Evolutionary conservation across 2,113 vertebrate species (phyloP), one percentile per base, ranked within the genome.

Genomic region (Phyllostomus discolor): DNA sequence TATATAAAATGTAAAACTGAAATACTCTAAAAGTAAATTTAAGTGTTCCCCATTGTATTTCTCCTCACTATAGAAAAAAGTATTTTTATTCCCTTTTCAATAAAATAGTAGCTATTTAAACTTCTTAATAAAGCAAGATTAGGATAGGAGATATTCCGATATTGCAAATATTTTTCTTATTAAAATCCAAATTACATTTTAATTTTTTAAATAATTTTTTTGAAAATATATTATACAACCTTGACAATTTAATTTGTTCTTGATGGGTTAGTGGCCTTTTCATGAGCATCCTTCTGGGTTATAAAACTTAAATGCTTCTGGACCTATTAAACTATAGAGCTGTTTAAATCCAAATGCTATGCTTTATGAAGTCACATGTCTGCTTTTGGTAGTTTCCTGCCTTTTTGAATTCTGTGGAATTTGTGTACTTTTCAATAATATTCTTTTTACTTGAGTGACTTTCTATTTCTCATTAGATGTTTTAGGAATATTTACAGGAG

Each of bases 121-220:
- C 1, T 89, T 1, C 24, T 35, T 35, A 79, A 33, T 57, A 92
- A 95, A 67, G 3, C 46, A 85, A 19, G 24, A 8, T 72, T 20
- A 1, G 43, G 11, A 10, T 82, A 64, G 20, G 59, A 83, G 16
- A 84, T 76, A 94, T 76, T 86, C 5, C 8, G 7, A 83, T 28
- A 59, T 85, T 73, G 5, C 17, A 81, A 82, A 81, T 78, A 79
- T 66, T 91, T 97, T 94, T 66, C 64, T 76, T 46, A 92, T 62
- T 94, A 94, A 69, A 12, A 96, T 79, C 10, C 41, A 95, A 93
- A 72, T 92, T 54, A 72, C 70, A 76, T 80, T 91, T 95, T 94
- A 90, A 88, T 78, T 70, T 70, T 92, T 93, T 87, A 66, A 70
- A 93, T 88, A 50, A 50, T 31, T 11, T 9, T 38, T 79, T 85